A percentile compares a stretch with the other conserved stretches of the same genome.
phyloP scores from a whole-genome alignment of 2,113 vertebrate genomes.

The Dolichotis patagonum region DNA sequence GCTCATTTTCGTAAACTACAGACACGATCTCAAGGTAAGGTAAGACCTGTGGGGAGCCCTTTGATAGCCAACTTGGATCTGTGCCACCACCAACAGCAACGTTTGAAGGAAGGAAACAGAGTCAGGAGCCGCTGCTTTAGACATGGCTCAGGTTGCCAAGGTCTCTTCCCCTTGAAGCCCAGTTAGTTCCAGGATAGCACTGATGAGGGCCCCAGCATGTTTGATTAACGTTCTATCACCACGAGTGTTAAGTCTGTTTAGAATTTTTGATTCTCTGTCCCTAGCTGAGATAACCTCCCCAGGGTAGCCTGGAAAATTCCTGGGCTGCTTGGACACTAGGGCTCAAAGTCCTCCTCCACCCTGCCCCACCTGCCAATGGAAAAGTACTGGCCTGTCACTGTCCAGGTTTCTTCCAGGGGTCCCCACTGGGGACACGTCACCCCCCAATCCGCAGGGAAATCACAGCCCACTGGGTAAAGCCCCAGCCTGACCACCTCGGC shows the following conservation, averaged over 20 bases:
- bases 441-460: conserved; percentile 36
- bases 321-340: neutral
- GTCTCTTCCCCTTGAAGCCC: no score
- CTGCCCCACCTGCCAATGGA: conserved; percentile 31
- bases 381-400: conserved; percentile 42
- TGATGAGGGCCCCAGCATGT: neutral
- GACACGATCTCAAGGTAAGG: neutral
- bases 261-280: neutral
- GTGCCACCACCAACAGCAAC: neutral
- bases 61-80: rapidly evolving
- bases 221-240: neutral
- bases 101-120: neutral
- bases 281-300: neutral
- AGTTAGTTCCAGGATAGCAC: neutral
- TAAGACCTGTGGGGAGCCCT: neutral
- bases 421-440: neutral
- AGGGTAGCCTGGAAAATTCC: conserved; percentile 64
- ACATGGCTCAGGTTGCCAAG: rapidly evolving
- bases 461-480: neutral
- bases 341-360: conserved; percentile 54
- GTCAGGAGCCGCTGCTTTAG: neutral
- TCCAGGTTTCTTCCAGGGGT: conserved; percentile 36
- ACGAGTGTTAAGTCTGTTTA: rapidly evolving
- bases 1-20: neutral
- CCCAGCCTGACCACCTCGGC: neutral